Percentiles rank a stretch among this genome's conserved stretches.
Conservation (phyloP, 2,888 invertebrate species). For the Ichneumoninae sp. region DNA sequence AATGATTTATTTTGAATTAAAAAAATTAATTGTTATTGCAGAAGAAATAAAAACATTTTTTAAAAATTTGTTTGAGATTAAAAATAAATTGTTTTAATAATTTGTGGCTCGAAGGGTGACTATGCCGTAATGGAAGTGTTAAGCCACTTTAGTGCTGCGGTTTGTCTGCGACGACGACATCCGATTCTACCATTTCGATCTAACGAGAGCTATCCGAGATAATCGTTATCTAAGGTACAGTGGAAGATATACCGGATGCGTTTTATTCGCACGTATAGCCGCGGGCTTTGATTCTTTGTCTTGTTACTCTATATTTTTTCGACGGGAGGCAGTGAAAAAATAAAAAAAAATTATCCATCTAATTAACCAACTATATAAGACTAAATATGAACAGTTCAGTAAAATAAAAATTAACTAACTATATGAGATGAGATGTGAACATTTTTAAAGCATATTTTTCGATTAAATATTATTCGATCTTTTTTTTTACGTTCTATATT, state of each 20-base stretch:
- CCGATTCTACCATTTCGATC: slow-evolving; percentile 29
- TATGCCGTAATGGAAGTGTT: no score
- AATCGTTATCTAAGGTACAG: slow-evolving; percentile 54
- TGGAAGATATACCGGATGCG: not conserved
- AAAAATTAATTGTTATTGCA: no score
- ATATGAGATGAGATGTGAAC: no score
- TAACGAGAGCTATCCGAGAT: slow-evolving; percentile 35
- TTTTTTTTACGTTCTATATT: not conserved
- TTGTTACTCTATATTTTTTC: not conserved
- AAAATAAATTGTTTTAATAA: no score
- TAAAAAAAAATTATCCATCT: no score
- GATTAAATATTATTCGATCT: not conserved
- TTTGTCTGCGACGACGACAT: not conserved
- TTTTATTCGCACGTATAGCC: not conserved
- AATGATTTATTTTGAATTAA: not conserved
- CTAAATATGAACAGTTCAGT: not conserved
- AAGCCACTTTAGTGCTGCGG: not conserved
- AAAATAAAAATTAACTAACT: no score
- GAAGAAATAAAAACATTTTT: no score
- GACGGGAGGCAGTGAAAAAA: not conserved
- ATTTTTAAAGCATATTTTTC: no score
- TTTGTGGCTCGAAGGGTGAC: no score
- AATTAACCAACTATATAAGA: no score
- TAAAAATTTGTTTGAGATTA: no score
- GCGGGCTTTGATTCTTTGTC: not conserved